Percentiles rank a stretch among this genome's conserved stretches.
These are phyloP conservation scores for Microtus agrestis DNA, from an alignment of 2,797 vertebrate genomes.

Conservation along the genomic window DNA sequence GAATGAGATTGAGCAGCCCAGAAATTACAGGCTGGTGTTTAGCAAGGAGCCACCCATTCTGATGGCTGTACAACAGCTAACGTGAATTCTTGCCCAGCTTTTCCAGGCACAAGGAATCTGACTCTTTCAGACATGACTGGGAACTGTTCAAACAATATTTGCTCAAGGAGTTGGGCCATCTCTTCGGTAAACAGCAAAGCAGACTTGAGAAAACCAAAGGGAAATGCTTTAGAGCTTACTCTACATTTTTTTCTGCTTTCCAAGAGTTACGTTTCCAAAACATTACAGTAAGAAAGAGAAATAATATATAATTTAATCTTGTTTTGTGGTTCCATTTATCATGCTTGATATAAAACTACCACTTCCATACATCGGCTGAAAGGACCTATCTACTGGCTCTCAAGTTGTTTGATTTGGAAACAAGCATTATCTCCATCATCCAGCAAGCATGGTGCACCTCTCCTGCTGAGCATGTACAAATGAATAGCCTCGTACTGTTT, in stretches of 20 bases:
- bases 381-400: neutral
- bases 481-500: constrained; percentile 14
- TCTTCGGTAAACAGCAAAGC: neutral
- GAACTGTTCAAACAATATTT: neutral
- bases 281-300: neutral
- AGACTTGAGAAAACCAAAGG: neutral
- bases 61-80: neutral
- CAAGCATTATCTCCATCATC: constrained; percentile 4
- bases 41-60: neutral
- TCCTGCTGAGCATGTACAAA: neutral
- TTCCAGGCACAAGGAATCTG: neutral
- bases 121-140: neutral
- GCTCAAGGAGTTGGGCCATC: neutral
- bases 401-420: constrained; percentile 53
- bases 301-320: neutral
- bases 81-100: neutral
- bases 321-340: neutral
- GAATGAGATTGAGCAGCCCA: constrained; percentile 93
- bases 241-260: neutral
- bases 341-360: constrained; percentile 37
- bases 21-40: constrained; percentile 89
- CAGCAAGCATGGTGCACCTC: neutral
- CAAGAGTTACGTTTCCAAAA: constrained; percentile 4
- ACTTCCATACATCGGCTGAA: neutral
- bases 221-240: neutral